Evolutionary conservation across 2,113 vertebrate genomes (phyloP).

Genomic region (Anarrhichthys ocellatus): DNA sequence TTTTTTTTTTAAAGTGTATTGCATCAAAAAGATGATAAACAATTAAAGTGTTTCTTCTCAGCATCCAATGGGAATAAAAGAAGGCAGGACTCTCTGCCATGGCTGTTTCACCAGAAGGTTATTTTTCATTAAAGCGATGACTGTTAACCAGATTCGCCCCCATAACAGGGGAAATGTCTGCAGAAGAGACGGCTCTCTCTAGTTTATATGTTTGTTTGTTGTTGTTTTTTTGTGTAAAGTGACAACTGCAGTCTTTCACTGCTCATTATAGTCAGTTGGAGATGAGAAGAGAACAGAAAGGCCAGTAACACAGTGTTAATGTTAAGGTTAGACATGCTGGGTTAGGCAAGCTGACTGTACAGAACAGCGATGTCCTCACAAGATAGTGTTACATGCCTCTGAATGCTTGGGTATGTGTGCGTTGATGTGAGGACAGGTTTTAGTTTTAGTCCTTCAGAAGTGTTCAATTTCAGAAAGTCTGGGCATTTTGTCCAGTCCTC

Average conservation of each 20-base stretch:
- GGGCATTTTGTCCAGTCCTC: not conserved
- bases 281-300: constrained; percentile 16
- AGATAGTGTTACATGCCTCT: not conserved
- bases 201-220: not conserved
- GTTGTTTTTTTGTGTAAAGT: not conserved
- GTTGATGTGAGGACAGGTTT: not conserved
- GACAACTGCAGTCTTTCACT: constrained; percentile 27
- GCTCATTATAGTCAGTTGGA: not conserved
- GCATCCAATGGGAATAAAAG: not conserved
- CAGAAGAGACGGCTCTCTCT: not conserved
- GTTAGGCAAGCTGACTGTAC: not conserved
- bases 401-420: not conserved
- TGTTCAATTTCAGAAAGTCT: not conserved
- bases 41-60: not conserved
- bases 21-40: not conserved
- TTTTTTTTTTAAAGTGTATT: not conserved
- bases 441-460: not conserved
- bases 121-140: not conserved
- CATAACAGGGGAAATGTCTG: not conserved
- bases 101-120: not conserved
- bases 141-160: not conserved
- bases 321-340: not conserved
- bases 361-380: not conserved
- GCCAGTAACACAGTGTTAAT: constrained; percentile 22
- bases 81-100: not conserved